Evolutionary conservation across 2,797 vertebrate genomes (phyloP).

Genomic region (Pangasius sanitwongsei): DNA sequence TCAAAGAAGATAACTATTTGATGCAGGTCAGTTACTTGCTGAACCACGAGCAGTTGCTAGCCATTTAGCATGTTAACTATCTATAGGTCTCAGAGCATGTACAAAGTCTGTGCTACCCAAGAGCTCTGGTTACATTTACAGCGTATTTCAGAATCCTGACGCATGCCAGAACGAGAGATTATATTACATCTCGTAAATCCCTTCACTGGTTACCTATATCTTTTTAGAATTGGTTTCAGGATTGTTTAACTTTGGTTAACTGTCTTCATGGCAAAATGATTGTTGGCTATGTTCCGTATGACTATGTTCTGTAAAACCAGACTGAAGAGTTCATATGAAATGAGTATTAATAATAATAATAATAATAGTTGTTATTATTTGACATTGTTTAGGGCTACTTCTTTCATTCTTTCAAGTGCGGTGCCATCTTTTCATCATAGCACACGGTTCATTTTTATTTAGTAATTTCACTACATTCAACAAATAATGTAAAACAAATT

Average conservation of each 20-base stretch:
- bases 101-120: neutral
- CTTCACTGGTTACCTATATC: neutral
- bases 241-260: neutral
- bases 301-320: neutral
- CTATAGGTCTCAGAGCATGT: neutral
- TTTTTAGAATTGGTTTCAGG: neutral
- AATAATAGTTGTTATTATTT: neutral
- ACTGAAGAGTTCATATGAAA: neutral
- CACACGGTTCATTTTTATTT: neutral
- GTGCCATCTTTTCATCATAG: neutral
- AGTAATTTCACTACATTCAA: neutral
- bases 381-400: neutral
- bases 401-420: neutral
- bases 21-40: neutral
- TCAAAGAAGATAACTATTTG: neutral
- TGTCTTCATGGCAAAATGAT: slow-evolving; percentile 1
- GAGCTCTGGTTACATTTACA: slow-evolving; percentile 22
- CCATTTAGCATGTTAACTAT: slow-evolving; percentile 13
- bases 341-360: neutral
- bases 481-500: neutral
- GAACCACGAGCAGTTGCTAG: slow-evolving; percentile 15
- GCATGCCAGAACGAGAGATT: neutral
- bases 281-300: neutral
- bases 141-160: neutral
- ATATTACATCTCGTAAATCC: neutral